A percentile compares a stretch with the other conserved stretches of the same genome.
Conservation (phyloP, 2,113 vertebrate genomes). For the Chaetodon trifascialis region DNA sequence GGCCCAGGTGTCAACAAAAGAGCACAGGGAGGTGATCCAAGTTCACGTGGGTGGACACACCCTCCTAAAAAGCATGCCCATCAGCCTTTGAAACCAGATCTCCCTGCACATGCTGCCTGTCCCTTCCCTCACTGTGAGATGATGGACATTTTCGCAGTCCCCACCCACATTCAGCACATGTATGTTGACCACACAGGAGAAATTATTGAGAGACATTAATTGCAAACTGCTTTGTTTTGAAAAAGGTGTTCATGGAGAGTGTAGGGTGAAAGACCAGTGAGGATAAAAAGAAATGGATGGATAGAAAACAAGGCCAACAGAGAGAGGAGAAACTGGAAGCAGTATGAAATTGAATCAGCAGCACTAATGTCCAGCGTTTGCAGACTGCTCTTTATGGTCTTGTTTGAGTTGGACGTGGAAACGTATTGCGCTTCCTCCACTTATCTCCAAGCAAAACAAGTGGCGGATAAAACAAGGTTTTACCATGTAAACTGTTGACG, state of each 20-base stretch:
- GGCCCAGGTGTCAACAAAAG: conserved; percentile 27
- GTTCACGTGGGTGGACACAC: conserved; percentile 37
- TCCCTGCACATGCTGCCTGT: neutral
- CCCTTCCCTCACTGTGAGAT: neutral
- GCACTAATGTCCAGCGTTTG: conserved; percentile 14
- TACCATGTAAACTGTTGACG: conserved; percentile 51
- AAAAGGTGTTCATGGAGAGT: conserved; percentile 15
- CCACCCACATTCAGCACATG: conserved; percentile 44
- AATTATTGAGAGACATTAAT: conserved; percentile 25
- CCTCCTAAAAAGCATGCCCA: conserved; percentile 36
- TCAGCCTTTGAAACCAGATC: conserved; percentile 45
- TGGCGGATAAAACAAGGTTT: conserved; percentile 52
- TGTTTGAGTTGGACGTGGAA: conserved; percentile 58
- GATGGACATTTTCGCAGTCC: conserved; percentile 48
- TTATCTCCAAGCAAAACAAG: conserved; percentile 57
- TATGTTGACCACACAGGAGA: conserved; percentile 10
- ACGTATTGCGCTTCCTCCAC: conserved; percentile 43
- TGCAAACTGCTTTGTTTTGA: conserved; percentile 35
- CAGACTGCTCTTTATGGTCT: conserved; percentile 11
- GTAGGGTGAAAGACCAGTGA: neutral
- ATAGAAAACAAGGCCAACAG: conserved; percentile 17
- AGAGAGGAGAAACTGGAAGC: conserved; percentile 8
- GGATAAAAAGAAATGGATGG: conserved; percentile 5
- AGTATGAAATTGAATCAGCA: conserved; percentile 20
- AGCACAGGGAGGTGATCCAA: neutral